phyloP scores from a whole-genome alignment of 1,140 invertebrate species.

The Cheumatopsyche charites region DNA sequence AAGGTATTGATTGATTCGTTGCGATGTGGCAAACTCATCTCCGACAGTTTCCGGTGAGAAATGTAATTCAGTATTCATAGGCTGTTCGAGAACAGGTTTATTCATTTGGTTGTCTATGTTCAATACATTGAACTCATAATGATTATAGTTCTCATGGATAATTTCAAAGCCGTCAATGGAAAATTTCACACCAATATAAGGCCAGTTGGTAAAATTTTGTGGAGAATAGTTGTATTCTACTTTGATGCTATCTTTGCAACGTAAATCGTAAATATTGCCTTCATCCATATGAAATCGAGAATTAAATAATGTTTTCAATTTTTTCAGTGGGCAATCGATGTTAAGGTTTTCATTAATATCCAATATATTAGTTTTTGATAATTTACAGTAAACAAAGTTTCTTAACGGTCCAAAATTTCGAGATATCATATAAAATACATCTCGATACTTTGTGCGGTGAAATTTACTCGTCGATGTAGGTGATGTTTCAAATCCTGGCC shows the following conservation, averaged over 20 bases:
- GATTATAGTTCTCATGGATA: slow-evolving; percentile 4
- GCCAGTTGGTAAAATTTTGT: slow-evolving; percentile 2
- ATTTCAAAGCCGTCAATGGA: not conserved
- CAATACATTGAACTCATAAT: slow-evolving; percentile 14
- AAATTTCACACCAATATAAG: not conserved
- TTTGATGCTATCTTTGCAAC: not conserved
- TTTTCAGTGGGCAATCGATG: not conserved
- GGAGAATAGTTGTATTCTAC: not conserved
- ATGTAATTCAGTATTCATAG: not conserved
- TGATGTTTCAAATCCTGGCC: too few relatives aligned
- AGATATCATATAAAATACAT: too few relatives aligned
- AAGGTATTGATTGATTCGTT: slow-evolving; percentile 2
- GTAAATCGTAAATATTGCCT: too few relatives aligned
- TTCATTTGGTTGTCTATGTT: not conserved
- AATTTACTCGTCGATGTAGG: too few relatives aligned
- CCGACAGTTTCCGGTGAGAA: not conserved
- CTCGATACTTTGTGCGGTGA: too few relatives aligned
- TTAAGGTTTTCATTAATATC: not conserved
- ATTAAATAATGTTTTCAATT: not conserved
- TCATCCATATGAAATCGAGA: too few relatives aligned
- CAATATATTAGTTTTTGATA: too few relatives aligned
- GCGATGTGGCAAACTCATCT: not conserved
- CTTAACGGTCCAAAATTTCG: too few relatives aligned
- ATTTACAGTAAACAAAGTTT: too few relatives aligned
- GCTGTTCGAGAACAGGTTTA: not conserved